Base-by-base conservation (phyloP, 1,140 invertebrate genomes). In the Brachionus manjavacas region DNA sequence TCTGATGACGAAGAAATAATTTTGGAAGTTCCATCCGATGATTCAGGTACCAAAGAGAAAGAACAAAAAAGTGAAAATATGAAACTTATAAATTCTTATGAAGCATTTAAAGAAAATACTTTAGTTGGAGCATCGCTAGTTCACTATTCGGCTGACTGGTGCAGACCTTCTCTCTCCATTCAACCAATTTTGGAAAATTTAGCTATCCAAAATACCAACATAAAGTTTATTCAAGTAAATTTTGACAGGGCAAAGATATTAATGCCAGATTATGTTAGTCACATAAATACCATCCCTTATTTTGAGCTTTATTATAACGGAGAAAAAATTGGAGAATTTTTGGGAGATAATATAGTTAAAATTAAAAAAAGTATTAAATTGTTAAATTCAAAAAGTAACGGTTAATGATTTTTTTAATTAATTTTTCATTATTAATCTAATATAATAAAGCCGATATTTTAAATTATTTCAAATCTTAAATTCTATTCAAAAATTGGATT, bases 221-320 rank as follows among this genome's bases (percentile, higher is more conserved):
- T 81, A n/a, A 81, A 81, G 25, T 81, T 81, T 46, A 8, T 81
- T 60, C 20, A 81, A 25, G 23, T 81, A 25, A 25, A 81, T 49
- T 14, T 81, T 12, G 79, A 81, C 43, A 49, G 66, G 28, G 46
- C 20, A 6, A 68, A 68, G 4, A 1, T 31, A 68, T n/a, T 4
- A 14, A 31, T 39, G 25, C 9, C 25, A 31, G 25, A 68, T 68
- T 3, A 31, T 12, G 9, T 68, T 31, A 31, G 12, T 14, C 66
- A 68, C 39, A 68, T 68, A 12, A 68, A 8, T 16, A 68, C 9
- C 31, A 39, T 68, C n/a, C 66, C 66, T 14, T 68, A 9, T 68
- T 68, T 68, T 68, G 66, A 68, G 23, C 31, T 31, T 9, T 68
- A 31, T 68, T 31, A n/a, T 6, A 68, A 35, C 12, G 66, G 66